phyloP scores from a whole-genome alignment of 1,140 invertebrate genomes.

The Apis florea region DNA sequence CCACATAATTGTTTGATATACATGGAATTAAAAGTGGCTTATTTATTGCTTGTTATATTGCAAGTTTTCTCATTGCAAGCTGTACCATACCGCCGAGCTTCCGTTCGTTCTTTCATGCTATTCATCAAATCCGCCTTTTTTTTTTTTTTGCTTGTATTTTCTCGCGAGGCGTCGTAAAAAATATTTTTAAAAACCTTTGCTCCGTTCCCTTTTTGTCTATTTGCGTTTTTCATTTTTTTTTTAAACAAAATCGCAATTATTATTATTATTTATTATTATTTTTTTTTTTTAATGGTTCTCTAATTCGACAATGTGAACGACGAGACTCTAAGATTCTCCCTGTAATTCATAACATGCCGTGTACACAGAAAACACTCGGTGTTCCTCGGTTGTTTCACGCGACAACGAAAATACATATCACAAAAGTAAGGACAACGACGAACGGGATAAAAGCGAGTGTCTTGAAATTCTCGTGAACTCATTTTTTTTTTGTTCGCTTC shows the following conservation, averaged over 20 bases:
- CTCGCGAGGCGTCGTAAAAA: conserved; percentile 61
- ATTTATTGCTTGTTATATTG: conserved; percentile 81
- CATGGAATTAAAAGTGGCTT: conserved; percentile 78
- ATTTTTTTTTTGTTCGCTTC: neutral
- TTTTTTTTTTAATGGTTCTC: neutral
- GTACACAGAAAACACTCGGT: conserved; percentile 40
- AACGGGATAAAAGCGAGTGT: conserved; percentile 26
- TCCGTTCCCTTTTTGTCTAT: conserved; percentile 23
- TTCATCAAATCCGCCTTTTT: conserved; percentile 33
- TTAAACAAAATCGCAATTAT: conserved; percentile 32
- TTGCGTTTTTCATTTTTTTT: too few relatives aligned
- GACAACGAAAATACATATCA: conserved; percentile 19
- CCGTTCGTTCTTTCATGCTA: conserved; percentile 44
- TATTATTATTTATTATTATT: too few relatives aligned
- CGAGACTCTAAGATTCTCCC: conserved; percentile 19
- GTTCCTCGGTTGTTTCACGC: conserved; percentile 23
- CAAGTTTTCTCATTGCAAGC: conserved; percentile 75
- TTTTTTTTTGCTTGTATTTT: conserved; percentile 40
- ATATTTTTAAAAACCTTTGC: conserved; percentile 54
- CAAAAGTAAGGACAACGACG: conserved; percentile 26
- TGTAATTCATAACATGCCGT: conserved; percentile 48
- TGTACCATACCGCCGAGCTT: conserved; percentile 71
- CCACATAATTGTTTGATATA: conserved; percentile 79
- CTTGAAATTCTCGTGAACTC: conserved; percentile 3
- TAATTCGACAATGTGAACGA: conserved; percentile 48